Base-by-base conservation (phyloP, 1,140 invertebrate genomes). In the Drosophila novamexicana region DNA sequence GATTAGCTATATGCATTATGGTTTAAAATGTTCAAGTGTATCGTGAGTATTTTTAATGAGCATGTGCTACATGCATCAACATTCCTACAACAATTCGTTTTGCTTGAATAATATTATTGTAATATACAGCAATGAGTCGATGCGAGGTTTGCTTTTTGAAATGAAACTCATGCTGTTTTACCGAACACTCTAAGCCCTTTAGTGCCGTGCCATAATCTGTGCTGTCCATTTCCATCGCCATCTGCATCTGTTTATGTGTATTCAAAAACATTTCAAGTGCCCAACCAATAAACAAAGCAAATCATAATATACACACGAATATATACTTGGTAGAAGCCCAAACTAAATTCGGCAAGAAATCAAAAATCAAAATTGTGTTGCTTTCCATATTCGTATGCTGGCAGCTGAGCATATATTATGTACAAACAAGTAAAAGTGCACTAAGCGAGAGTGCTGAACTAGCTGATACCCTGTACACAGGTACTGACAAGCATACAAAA, bases 241-340 rank as follows among this genome's bases (percentile, higher is more conserved):
- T 64, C 62, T 22, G 54, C 58, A 63, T 74, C 66, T 59, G 62
- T 65, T 71, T 71, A 65, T 68, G 42, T 70, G n/a, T 62, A 56
- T 75, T 75, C 39, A 58, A 78, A 85, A 71, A 85, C 54, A 86
- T 85, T 73, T 86, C 71, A 85, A 85, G 78, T 78, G 69, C 67
- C 71, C 58, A 44, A 36, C 22, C 73, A 77, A 80, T 85, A 81
- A 80, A 85, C 81, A 84, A 36, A n/a, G 3, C 7, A 67, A 68
- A 49, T 49, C 45, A 58, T 34, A 73, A 47, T 14, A 39, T n/a
- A 10, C 45, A 63, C 42, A 57, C 40, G 16, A 62, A 45, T 8
- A 45, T n/a, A 65, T 72, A 65, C 22, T 22, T 18, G 42, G 39
- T 29, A 42, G 34, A 47, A 29, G 22, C 22, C 4, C 4, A 29